phyloP scores from a whole-genome alignment of 2,797 vertebrate species.

The Halcyon badia region DNA sequence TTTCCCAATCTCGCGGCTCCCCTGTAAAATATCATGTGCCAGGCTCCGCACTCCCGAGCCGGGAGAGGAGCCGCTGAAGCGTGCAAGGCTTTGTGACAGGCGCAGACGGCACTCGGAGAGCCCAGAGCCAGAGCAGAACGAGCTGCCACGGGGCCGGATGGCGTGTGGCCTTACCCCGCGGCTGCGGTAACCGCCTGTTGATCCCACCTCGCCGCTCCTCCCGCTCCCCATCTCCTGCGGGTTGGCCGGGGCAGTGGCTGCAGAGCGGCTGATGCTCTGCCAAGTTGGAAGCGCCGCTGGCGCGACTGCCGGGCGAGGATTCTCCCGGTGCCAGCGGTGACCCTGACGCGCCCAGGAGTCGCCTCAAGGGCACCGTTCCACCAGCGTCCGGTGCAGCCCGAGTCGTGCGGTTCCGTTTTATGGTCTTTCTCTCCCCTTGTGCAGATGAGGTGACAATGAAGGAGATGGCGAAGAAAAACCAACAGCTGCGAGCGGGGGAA shows the following conservation, averaged over 20 bases:
- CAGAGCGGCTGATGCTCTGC: not conserved
- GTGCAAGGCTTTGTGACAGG: not conserved
- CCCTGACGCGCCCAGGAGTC: rapidly evolving
- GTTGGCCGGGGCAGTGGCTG: not conserved
- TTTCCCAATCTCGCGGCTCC: not conserved
- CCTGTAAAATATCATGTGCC: not conserved
- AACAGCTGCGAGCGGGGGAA: constrained; percentile 92
- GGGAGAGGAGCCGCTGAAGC: not conserved
- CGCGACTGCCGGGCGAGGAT: not conserved
- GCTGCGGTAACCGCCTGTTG: not conserved
- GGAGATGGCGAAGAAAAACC: constrained; percentile 86
- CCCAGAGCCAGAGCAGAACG: not conserved
- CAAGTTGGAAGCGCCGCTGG: not conserved
- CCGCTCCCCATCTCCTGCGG: not conserved
- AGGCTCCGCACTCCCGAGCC: not conserved
- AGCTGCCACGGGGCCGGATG: not conserved
- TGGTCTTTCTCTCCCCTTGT: not conserved
- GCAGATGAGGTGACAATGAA: constrained; percentile 94
- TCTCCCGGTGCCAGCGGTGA: not conserved
- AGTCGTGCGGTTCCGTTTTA: not conserved
- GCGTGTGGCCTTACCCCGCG: not conserved
- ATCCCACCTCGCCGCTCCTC: not conserved
- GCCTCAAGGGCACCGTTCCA: not conserved
- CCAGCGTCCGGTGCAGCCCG: not conserved
- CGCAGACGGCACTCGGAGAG: not conserved